Evolutionary conservation across 2,888 invertebrate genomes (phyloP), one percentile per base, ranked within the genome.

Genomic region (Thera britannica): DNA sequence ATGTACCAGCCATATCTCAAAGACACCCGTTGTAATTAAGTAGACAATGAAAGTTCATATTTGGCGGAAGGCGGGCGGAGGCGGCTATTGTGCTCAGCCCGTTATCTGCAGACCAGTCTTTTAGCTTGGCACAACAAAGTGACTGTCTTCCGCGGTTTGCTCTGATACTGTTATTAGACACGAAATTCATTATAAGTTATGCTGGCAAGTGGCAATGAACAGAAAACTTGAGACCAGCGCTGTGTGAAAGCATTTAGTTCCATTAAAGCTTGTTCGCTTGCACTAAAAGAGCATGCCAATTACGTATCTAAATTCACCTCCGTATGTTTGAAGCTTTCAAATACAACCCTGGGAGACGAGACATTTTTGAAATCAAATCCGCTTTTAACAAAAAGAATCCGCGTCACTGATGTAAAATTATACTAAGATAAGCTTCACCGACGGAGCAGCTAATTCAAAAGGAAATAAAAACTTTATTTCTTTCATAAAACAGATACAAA

Each of bases 31-130:
- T 83, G 90, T 92, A 92, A 92, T 92, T 92, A 92, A 91, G 90
- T 90, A 88, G 87, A 92, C 92, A 92, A 92, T 90, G 90, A 86
- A 87, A 86, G 87, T 88, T 90, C 89, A 91, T 90, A 91, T 90
- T 90, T 80, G 86, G 88, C 79, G 81, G 83, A 83, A 84, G 86
- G 86, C 77, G 83, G 83, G 72, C 75, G 82, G 80, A 80, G 58
- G 80, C 75, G 77, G 76, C 85, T 79, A 88, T 90, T 90, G 90
- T 90, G 79, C 79, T 78, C 74, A 68, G 83, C 85, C 81, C 86
- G 90, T 90, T 90, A 90, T 91, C 91, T 90, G 79, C 87, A 88
- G 85, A 79, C 85, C 89, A 85, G 88, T 81, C 88, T 91, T 90
- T 91, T 87, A 85, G 86, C 88, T 88, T 86, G 82, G 78, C 80